These are phyloP conservation scores for Scaptomyza montana DNA, from an alignment of 1,140 invertebrate species.

Conservation along the genomic window DNA sequence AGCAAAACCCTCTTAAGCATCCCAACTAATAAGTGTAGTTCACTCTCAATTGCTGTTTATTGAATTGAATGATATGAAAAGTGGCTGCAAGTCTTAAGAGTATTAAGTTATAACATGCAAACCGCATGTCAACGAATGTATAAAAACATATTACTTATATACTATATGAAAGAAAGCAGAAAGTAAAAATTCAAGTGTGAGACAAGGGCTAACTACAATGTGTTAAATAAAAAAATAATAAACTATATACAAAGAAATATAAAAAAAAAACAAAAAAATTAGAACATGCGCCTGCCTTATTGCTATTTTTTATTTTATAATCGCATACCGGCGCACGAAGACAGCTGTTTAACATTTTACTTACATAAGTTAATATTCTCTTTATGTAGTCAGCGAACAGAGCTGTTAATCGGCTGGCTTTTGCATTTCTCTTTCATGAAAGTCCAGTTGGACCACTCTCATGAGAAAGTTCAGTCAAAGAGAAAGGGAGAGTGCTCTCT, in stretches of 20 bases:
- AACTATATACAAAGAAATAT: conserved; percentile 44
- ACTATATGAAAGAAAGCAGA: conserved; percentile 15
- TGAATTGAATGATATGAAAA: conserved; percentile 26
- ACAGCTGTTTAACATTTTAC: background rate
- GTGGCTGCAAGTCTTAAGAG: background rate
- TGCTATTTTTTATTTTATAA: background rate
- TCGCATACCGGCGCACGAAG: no score
- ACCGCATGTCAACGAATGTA: conserved; percentile 14
- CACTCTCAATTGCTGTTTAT: conserved; percentile 42
- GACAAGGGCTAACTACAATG: conserved; percentile 53
- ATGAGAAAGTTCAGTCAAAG: background rate
- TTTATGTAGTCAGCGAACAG: background rate
- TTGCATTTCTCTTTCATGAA: background rate
- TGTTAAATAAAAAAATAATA: conserved; percentile 56
- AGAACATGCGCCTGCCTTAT: background rate
- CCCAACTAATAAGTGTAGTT: conserved; percentile 34
- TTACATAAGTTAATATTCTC: no score
- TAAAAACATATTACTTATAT: conserved; percentile 19
- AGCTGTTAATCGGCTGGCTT: background rate
- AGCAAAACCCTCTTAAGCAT: conserved; percentile 15
- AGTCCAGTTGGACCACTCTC: background rate
- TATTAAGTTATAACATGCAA: conserved; percentile 19
- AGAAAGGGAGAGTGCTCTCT: background rate
- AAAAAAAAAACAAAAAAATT: conserved; percentile 16
- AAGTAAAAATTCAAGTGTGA: conserved; percentile 29